These are phyloP conservation scores for Sclerodermus sp. DNA, from an alignment of 2,888 invertebrate species.

Conservation along the genomic window DNA sequence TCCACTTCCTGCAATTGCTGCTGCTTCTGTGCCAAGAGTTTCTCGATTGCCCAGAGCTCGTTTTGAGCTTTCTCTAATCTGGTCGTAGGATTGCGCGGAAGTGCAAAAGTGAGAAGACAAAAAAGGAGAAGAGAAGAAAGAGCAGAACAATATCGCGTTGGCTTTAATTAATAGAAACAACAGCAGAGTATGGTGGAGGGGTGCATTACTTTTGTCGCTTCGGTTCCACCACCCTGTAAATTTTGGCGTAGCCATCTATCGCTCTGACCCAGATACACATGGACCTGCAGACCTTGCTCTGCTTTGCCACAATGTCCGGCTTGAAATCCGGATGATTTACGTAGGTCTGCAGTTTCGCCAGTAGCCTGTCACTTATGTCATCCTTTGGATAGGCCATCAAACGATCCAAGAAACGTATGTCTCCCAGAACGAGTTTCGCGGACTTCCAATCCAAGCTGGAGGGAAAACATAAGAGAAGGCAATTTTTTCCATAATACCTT, in stretches of 20 bases:
- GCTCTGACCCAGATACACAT: constrained; percentile 93
- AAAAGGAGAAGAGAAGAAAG: neutral
- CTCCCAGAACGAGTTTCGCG: constrained; percentile 79
- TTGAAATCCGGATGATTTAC: constrained; percentile 84
- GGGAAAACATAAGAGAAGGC: no score
- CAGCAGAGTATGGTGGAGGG: constrained; percentile 25
- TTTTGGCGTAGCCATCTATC: constrained; percentile 85
- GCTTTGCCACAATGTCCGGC: constrained; percentile 81
- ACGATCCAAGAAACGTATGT: constrained; percentile 79
- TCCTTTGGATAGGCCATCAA: constrained; percentile 87
- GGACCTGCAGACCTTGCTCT: constrained; percentile 85
- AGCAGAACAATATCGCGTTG: no score
- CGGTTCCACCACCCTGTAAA: constrained; percentile 84
- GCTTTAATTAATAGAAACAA: no score
- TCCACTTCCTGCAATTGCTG: constrained; percentile 81
- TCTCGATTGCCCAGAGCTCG: constrained; percentile 77
- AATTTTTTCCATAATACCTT: no score
- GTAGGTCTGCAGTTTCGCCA: constrained; percentile 81
- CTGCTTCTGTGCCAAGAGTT: constrained; percentile 76
- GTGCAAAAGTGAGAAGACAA: no score
- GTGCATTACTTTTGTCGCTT: constrained; percentile 72
- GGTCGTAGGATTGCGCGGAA: neutral
- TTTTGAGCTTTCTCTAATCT: constrained; percentile 64
- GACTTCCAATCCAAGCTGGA: constrained; percentile 82
- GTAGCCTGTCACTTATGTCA: constrained; percentile 73